Conservation (phyloP, 2,888 invertebrate species). For the Latrodectus elegans region DNA sequence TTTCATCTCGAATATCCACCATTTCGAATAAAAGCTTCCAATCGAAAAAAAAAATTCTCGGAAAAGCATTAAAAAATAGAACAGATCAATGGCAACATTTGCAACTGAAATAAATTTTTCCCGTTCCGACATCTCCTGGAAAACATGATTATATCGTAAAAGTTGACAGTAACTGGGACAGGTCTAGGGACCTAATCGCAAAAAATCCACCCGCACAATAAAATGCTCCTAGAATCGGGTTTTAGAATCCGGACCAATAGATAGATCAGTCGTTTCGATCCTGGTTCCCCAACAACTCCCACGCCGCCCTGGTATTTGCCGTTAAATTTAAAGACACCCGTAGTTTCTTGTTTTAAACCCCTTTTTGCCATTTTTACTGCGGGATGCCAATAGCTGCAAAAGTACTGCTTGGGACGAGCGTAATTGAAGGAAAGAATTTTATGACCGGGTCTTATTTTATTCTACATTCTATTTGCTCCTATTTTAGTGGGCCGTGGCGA, state of each 20-base stretch:
- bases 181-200: constrained; percentile 23
- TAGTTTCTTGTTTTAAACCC: constrained; percentile 37
- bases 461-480: constrained; percentile 21
- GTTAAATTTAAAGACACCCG: constrained; percentile 55
- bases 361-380: constrained; percentile 45
- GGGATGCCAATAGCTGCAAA: constrained; percentile 42
- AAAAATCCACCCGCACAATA: constrained; percentile 43
- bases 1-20: too few relatives aligned
- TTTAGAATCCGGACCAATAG: constrained; percentile 41
- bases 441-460: constrained; percentile 30
- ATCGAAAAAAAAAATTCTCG: too few relatives aligned
- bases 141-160: constrained; percentile 57
- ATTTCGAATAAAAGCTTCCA: too few relatives aligned
- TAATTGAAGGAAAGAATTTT: constrained; percentile 58
- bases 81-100: too few relatives aligned
- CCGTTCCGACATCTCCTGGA: constrained; percentile 24
- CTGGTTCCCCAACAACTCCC: not conserved
- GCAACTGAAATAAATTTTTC: too few relatives aligned
- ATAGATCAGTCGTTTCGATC: constrained; percentile 30
- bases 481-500: constrained; percentile 5
- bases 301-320: constrained; percentile 10
- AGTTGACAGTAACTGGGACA: constrained; percentile 54
- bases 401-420: constrained; percentile 22
- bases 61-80: too few relatives aligned
- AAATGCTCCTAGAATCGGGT: constrained; percentile 35